Base-by-base conservation (phyloP, 2,113 vertebrate genomes). In the Coreoperca whiteheadi region DNA sequence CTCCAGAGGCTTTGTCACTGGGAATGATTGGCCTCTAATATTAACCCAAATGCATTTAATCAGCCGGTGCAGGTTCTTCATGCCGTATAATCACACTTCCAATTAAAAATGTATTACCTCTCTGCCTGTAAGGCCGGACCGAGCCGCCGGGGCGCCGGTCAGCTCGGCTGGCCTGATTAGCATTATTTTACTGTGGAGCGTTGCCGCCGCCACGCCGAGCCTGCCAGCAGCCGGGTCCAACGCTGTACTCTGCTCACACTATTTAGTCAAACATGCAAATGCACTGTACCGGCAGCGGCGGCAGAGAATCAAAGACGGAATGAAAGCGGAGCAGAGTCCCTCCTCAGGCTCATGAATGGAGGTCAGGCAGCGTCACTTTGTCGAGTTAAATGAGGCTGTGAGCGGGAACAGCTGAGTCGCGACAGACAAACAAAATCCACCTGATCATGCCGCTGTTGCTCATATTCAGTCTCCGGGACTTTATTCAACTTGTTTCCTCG, bases 61-160 rank as follows among this genome's bases (percentile, higher is more conserved):
- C 95, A 95, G 92, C 84, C 68, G 41, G 83, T 89, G 91, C 92
- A 92, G 91, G 88, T 94, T 94, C 92, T 93, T 94, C 89, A 25
- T 85, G 89, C 90, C 59, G 80, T 85, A 91, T 92, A 95, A 95
- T 95, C 94, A 94, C 92, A 94, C 93, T 94, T 83, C 92, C 94
- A 94, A 95, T 95, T 95, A 95, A 94, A 94, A 94, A 93, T 91
- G 91, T 92, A 94, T 95, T 94, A 94, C 89, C 87, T 91, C 91
- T 90, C 86, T 66, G 81, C 70, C 88, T 87, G 92, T 90, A 63
- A 81, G 87, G 68, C 83, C 8, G 39, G 74, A n/a, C 73, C 0
- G 50, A 72, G 90, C 83, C 9, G 75, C 77, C 11, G 43, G 64
- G 57, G 68, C 23, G 70, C 65, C 76, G 84, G 87, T 76, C 85